Evolutionary conservation across 2,113 vertebrate species (phyloP), one percentile per base, ranked within the genome.

Genomic region (Amia ocellicauda): DNA sequence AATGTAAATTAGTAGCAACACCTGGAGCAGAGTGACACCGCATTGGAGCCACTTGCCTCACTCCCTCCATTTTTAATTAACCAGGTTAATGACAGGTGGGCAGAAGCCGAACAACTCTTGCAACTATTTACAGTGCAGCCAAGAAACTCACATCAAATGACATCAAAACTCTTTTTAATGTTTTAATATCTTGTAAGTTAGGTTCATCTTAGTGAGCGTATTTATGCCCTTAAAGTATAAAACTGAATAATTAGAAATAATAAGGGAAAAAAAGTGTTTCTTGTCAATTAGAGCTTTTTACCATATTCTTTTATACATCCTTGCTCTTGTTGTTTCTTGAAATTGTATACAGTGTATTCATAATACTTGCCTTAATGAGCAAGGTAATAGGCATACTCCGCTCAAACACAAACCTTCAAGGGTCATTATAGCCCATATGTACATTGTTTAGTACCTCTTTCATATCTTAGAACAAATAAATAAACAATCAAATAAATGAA

Each of bases 261-360:
- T 8, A 49, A 60, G 16, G 51, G 52, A 63, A 14, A n/a, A 8
- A 10, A 29, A 50, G 20, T 43, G 64, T 59, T 54, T 59, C n/a
- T 14, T 66, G 64, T 43, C 36, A 26, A 11, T 60, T 53, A 51
- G 56, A 20, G 29, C 57, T 60, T 42, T 66, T 60, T 53, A 60
- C 47, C 64, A 60, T 60, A 60, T 60, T 60, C 64, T 36, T 66
- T 59, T 66, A 47, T 66, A 49, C n/a, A 3, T 42, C 42, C 22
- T 14, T 36, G 52, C 17, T 41, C 52, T 64, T 57, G 24, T 36
- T 7, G 22, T 49, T 29, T 43, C 43, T 40, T 54, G 42, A 24
- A 50, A 43, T 45, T 19, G 55, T 13, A 49, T 24, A 29, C 22
- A 66, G 56, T 13, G 23, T 47, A 52, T 47, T 47, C 29, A 43